Evolutionary conservation across 2,113 vertebrate species (phyloP).

Genomic region (Maccullochella peelii): DNA sequence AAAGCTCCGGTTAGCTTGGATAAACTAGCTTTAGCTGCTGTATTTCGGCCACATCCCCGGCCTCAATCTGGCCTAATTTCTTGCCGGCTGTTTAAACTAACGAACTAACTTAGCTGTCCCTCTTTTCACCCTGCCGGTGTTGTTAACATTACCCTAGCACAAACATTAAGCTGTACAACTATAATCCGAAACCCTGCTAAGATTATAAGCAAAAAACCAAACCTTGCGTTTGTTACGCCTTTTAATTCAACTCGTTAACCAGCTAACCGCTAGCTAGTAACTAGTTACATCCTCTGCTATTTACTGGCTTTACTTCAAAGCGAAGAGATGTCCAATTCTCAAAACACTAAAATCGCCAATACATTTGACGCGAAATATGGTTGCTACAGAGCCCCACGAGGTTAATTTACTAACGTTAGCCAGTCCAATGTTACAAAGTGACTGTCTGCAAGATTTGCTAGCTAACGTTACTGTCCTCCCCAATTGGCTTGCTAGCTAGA

Average conservation of each 20-base stretch:
- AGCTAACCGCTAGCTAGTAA: slow-evolving; percentile 21
- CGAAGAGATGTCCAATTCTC: accelerated
- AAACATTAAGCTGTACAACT: neutral
- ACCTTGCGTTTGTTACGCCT: neutral
- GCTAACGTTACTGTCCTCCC: slow-evolving; percentile 6
- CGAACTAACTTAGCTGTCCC: neutral
- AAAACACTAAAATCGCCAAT: too few relatives aligned
- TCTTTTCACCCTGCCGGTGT: accelerated
- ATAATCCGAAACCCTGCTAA: accelerated
- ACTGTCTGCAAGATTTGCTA: slow-evolving; percentile 5
- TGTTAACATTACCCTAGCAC: neutral
- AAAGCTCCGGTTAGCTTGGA: slow-evolving; percentile 1
- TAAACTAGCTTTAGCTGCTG: slow-evolving; percentile 14
- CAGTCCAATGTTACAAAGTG: neutral
- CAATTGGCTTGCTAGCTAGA: slow-evolving; percentile 56
- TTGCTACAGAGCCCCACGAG: accelerated
- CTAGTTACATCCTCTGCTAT: neutral
- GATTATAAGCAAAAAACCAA: neutral
- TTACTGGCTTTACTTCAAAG: neutral
- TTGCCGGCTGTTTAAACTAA: slow-evolving; percentile 49
- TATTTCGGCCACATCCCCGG: slow-evolving; percentile 58
- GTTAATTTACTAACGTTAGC: neutral
- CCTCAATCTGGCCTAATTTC: slow-evolving; percentile 71
- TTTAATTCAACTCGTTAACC: slow-evolving; percentile 1
- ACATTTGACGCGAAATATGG: accelerated